phyloP scores from a whole-genome alignment of 2,797 vertebrate genomes.

The Pangasius djambal region DNA sequence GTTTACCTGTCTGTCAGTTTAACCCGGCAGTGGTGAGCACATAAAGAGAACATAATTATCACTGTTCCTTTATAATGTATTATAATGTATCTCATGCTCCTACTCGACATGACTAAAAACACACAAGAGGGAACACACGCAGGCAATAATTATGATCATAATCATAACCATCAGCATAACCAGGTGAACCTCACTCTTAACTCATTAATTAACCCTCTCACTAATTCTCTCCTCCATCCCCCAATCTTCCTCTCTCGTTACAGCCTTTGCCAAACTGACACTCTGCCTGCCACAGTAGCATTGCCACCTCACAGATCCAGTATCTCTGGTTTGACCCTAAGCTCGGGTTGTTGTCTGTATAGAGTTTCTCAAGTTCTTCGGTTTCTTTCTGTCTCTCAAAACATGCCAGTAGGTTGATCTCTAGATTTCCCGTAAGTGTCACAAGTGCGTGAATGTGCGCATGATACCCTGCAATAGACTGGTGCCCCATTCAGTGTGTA shows the following conservation, averaged over 20 bases:
- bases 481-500: background rate
- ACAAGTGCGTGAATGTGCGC: background rate
- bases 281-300: background rate
- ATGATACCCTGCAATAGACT: background rate
- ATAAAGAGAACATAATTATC: background rate
- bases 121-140: background rate
- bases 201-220: background rate
- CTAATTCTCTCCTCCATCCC: background rate
- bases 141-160: background rate
- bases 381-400: constrained; percentile 8
- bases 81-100: too few species aligned
- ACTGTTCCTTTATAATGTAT: too few species aligned
- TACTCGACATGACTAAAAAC: background rate
- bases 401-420: background rate
- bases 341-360: constrained; percentile 8
- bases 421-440: background rate
- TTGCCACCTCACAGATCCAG: background rate
- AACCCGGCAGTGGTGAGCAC: background rate
- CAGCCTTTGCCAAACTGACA: background rate
- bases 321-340: background rate
- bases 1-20: background rate
- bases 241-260: background rate
- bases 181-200: background rate
- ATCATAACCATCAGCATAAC: background rate
- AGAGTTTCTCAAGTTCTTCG: constrained; percentile 14